Evolutionary conservation across 2,113 vertebrate genomes (phyloP), one percentile per base, ranked within the genome.

Genomic region (Oceanodroma tethys): DNA sequence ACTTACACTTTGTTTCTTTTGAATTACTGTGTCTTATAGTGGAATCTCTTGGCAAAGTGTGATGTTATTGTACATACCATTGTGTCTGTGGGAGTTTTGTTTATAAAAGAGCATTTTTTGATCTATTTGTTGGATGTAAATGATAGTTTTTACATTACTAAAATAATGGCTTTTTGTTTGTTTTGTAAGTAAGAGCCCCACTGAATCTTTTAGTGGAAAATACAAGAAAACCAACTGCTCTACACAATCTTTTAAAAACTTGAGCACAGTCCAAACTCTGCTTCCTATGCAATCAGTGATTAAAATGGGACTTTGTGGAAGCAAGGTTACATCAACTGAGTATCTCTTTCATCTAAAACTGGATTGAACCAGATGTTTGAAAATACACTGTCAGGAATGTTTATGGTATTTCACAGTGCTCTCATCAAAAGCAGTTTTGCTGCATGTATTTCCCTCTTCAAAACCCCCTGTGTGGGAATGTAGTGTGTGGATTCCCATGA

Each of bases 1-100:
- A 98, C 97, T 97, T 98, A 97, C 91, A 97, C 97, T 98, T 97
- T 97, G 91, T 98, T 98, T 98, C 97, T 98, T 97, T 96, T 95
- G 93, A 97, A 83, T 97, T 83, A 9, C 25, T 23, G 88, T 96
- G 96, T 97, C 80, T 95, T 85, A 73, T 81, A 7, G 89, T 90
- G 86, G 83, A 80, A 80, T 94, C 83, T 86, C 81, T 96, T 96
- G 93, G 87, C 84, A 93, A 83, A 90, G 60, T 45, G 67, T 68
- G 71, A 16, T 97, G 90, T 91, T 95, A 36, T 22, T 92, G 40
- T 56, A 45, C 86, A 75, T 87, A 70, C 73, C 55, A 17, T 81
- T 72, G 70, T 85, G 63, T 75, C 76, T 76, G 55, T 23, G 6
- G 89, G 87, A 95, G 62, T 56, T 92, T 66, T 74, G 58, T 70